Evolutionary conservation across 2,888 invertebrate species (phyloP), one percentile per base, ranked within the genome.

Genomic region (Lithophane semibrunnea): DNA sequence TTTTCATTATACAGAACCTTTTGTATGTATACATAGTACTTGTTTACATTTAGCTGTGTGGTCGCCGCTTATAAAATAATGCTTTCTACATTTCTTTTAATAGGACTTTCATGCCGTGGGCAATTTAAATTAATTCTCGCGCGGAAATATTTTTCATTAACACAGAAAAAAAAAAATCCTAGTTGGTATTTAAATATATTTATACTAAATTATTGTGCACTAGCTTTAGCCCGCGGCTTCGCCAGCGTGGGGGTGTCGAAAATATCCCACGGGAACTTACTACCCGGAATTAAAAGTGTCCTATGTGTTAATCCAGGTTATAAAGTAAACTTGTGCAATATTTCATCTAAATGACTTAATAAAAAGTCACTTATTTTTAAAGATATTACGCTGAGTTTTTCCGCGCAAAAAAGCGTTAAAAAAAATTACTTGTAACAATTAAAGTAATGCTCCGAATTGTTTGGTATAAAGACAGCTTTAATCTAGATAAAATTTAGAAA

Each of bases 21-120:
- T 80, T 83, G 54, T 61, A 47, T 60, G 24, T 54, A n/a, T n/a
- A 37, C 37, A 3, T 37, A 21, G 64, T 13, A 73, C 60, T 44
- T 76, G 70, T 80, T 69, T 80, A 56, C 73, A 71, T 80, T 64
- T 60, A 79, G 56, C 42, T 60, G 42, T 61, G 60, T 66, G 60
- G 54, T 29, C n/a, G 29, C 24, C 37, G 37, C 24, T 60, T 73
- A 24, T 16, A 29, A 66, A 79, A 66, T 66, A 73, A 80, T 13
- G 54, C 47, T 74, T 2, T 29, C 10, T 52, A 74, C 49, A 74
- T 61, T 75, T 79, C 13, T 58, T 80, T 79, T 80, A 42, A 12
- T 61, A 5, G 0, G 16, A 42, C 5, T 60, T 60, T 37, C 12
- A 47, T 65, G 21, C 7, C 21, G 52, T 24, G 5, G 24, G 24